Base-by-base conservation (phyloP, 2,888 invertebrate species). In the Euplagia quadripunctaria region DNA sequence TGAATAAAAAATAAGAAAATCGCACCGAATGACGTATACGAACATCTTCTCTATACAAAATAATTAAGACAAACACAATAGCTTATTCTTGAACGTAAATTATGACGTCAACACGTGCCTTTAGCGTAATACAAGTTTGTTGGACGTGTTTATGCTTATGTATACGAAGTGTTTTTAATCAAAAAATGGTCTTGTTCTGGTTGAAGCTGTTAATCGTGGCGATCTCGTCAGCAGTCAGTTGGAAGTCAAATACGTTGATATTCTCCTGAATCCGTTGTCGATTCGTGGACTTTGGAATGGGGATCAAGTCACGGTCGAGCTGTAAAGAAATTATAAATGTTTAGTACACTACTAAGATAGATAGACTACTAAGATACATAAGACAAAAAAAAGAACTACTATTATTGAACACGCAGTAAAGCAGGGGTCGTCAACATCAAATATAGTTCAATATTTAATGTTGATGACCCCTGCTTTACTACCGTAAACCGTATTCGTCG, bases 201-300 rank as follows among this genome's bases (percentile, higher is more conserved):
- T 96, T 93, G 74, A 95, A 97, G 11, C 92, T 89, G 78, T 96
- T 96, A 71, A 97, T 89, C 3, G 93, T 81, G 0, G 88, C 84
- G 16, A 96, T 91, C 76, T 97, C 97, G 16, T 96, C 94, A 0
- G 93, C 85, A 1, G 92, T 91, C 17, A 97, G 87, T 74, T 94
- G 86, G 88, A 97, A 97, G 88, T 97, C 96, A 74, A 97, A 97
- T 2, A 97, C 88, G 71, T 96, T 85, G 46, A 97, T 94, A 85
- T 97, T 97, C 77, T 96, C 91, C 63, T 89, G 85, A 6, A 97
- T 93, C 58, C 96, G 94, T 1, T 88, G 88, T 72, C 93, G 90
- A 74, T 96, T 97, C 0, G 94, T 93, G 0, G 97, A 96, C 87
- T 97, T 97, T 0, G 97, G 97, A 61, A 97, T 96, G 0, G 97